phyloP scores from a whole-genome alignment of 1,140 invertebrate genomes.

The Macrobrachium nipponense region DNA sequence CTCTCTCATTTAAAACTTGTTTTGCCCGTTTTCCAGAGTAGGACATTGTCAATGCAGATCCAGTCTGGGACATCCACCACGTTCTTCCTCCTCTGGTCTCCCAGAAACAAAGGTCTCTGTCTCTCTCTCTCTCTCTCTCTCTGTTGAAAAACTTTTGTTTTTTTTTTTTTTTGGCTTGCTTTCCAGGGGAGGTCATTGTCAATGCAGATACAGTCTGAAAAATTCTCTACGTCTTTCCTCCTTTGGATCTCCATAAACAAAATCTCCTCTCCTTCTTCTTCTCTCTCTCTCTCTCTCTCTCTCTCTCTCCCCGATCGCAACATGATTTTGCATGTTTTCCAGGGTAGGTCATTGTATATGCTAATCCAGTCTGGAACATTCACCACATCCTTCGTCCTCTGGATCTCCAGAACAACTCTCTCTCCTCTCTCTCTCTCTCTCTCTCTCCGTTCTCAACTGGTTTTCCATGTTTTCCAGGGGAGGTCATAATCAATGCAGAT shows the following conservation, averaged over 20 bases:
- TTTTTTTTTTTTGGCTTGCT: background rate
- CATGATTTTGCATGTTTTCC: background rate
- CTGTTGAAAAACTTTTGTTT: no score
- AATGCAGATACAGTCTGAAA: no score
- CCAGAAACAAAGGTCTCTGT: no score
- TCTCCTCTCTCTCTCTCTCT: background rate
- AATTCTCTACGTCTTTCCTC: no score
- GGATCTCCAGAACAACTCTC: conserved; percentile 53
- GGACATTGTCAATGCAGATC: conserved; percentile 13
- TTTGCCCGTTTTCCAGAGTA: background rate
- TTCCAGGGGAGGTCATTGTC: no score
- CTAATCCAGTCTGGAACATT: conserved; percentile 58
- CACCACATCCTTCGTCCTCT: conserved; percentile 54
- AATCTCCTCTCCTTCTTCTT: background rate
- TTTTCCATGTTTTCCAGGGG: background rate
- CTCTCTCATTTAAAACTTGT: no score
- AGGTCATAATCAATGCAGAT: background rate
- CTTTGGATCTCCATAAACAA: no score
- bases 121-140: no score
- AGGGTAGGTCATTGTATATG: background rate
- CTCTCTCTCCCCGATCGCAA: background rate
- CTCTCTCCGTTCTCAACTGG: background rate
- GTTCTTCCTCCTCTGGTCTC: conserved; percentile 49
- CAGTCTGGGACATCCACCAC: conserved; percentile 59
- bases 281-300: background rate